phyloP scores from a whole-genome alignment of 2,113 vertebrate genomes.

The Eptatretus burgeri region DNA sequence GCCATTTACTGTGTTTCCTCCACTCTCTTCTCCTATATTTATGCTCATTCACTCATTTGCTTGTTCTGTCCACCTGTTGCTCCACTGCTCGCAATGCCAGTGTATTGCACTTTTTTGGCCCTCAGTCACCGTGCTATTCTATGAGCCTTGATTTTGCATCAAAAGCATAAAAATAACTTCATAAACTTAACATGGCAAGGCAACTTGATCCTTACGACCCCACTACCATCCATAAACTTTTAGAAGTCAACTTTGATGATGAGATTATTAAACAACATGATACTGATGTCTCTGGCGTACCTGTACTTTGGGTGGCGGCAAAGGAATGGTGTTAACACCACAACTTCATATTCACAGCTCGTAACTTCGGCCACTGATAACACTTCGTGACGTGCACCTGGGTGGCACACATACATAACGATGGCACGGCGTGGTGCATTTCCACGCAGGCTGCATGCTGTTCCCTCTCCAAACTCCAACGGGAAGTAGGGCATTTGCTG shows the following conservation, averaged over 20 bases:
- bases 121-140: too few relatives aligned
- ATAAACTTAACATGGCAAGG: background rate
- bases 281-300: slow-evolving; percentile 15
- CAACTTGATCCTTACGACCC: background rate
- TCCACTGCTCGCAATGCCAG: too few relatives aligned
- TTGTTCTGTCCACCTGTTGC: too few relatives aligned
- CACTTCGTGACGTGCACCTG: slow-evolving; percentile 88
- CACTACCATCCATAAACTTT: too few relatives aligned
- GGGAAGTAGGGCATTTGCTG: slow-evolving; percentile 78
- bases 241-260: too few relatives aligned
- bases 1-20: too few relatives aligned
- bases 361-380: slow-evolving; percentile 74
- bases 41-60: too few relatives aligned
- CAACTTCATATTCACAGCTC: slow-evolving; percentile 86
- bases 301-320: slow-evolving; percentile 79
- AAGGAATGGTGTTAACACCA: slow-evolving; percentile 73
- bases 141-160: too few relatives aligned
- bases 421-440: slow-evolving; percentile 40
- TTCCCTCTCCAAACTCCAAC: slow-evolving; percentile 62
- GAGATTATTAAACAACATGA: too few relatives aligned
- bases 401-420: slow-evolving; percentile 79
- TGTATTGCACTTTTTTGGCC: too few relatives aligned
- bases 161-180: too few relatives aligned
- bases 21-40: too few relatives aligned
- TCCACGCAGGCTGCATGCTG: slow-evolving; percentile 53